Evolutionary conservation across 2,113 vertebrate species (phyloP), one percentile per base, ranked within the genome.

Genomic region (Agapornis roseicollis): DNA sequence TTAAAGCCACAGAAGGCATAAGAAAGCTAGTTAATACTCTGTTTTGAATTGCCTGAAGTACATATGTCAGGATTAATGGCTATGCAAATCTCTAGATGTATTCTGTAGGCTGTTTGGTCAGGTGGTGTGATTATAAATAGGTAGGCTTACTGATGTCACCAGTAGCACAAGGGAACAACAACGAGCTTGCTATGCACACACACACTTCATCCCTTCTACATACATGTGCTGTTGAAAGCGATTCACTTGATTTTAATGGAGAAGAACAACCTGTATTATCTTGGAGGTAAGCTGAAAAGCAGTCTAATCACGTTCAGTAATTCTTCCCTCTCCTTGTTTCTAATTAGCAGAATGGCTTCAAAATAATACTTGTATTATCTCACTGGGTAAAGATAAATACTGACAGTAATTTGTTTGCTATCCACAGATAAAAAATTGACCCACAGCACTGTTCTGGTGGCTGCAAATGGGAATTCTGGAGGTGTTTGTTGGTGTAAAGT

Each of bases 71-170:
- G 96, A 97, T 98, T 98, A 97, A 66, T 76, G 96, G 79, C 81
- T 84, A 49, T 91, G 91, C 79, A 97, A 94, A 97, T 97, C 94
- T 94, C 70, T 90, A 94, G 95, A 86, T 96, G 90, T 91, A 71
- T 83, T 85, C 87, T 90, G 74, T 53, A 77, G 92, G 80, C 86
- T 93, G 47, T 89, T 81, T 97, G 91, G 93, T 98, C 95, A 95
- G 85, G 83, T 95, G 92, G 81, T 89, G 69, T 93, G 74, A 96
- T 96, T 97, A 98, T 97, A 97, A 97, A 97, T 96, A 97, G 95
- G 86, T 90, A 97, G 88, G 96, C 81, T 98, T 98, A 97, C 94
- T 97, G 90, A 95, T 97, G 88, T 96, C 95, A 96, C 93, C 92
- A 88, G 77, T 35, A 85, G 92, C n/a, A 0, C 93, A 89, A 70